These are phyloP conservation scores for Adineta ricciae DNA, from an alignment of 2,888 invertebrate genomes.

Conservation along the genomic window DNA sequence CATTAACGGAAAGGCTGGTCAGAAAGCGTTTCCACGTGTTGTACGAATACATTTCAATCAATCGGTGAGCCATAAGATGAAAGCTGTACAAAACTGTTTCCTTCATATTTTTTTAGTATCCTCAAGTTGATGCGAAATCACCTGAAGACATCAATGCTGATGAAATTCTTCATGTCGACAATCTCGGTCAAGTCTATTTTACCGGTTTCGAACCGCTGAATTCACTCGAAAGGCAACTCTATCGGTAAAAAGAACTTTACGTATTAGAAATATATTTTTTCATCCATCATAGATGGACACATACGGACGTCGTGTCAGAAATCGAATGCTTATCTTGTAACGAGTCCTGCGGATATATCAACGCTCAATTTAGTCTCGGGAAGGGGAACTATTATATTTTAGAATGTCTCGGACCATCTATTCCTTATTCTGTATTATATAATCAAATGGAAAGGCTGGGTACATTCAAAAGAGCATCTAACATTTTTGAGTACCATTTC, in stretches of 20 bases:
- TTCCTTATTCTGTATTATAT: not conserved
- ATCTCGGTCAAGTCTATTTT: not conserved
- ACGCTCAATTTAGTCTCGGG: slow-evolving; percentile 8
- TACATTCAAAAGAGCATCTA: not conserved
- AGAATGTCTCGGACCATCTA: slow-evolving; percentile 8
- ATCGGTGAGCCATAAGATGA: not conserved
- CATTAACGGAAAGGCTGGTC: not conserved
- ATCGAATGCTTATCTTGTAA: not conserved
- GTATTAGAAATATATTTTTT: not conserved
- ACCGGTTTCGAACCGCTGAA: not conserved
- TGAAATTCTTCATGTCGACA: slow-evolving; percentile 1
- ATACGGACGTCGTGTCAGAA: not conserved
- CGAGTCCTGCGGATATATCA: not conserved
- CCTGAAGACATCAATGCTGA: not conserved
- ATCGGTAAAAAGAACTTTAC: not conserved
- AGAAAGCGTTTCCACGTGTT: not conserved
- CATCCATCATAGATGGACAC: not conserved
- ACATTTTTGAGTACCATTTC: too few species aligned
- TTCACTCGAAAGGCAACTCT: not conserved
- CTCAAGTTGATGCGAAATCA: not conserved
- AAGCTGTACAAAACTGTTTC: not conserved
- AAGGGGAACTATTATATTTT: not conserved
- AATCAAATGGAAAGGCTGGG: not conserved
- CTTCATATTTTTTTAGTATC: not conserved
- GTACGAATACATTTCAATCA: slow-evolving; percentile 4